Evolutionary conservation across 2,797 vertebrate genomes (phyloP), one percentile per base, ranked within the genome.

Genomic region (Poeciliopsis infans): DNA sequence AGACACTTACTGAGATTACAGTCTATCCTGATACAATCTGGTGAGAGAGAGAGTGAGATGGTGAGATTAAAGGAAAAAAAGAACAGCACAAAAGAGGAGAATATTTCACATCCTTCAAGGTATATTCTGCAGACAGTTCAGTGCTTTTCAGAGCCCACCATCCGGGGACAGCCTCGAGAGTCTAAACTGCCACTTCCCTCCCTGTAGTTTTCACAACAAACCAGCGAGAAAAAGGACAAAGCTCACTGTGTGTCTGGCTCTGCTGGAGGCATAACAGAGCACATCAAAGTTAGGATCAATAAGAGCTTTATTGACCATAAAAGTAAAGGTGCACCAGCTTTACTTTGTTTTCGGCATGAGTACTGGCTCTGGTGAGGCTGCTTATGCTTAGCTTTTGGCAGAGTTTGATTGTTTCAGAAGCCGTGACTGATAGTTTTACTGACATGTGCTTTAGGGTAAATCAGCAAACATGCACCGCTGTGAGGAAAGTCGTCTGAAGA

Each of bases 21-120:
- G 97, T 97, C 97, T 97, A 97, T 97, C 95, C 97, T 97, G 97
- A 98, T 97, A 97, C 97, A 98, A 97, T 98, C 97, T 98, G 97
- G 96, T 95, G 95, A 94, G 96, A 96, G 95, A 97, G 95, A 96
- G 95, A 97, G 96, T 95, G 96, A 96, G 94, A 97, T 97, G 96
- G 96, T 96, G 95, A 97, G 96, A 94, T 96, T 92, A 94, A 95
- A 95, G 93, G 85, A 91, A 92, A 92, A 83, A 70, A 86, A 86
- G 85, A 94, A 91, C 84, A 87, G 91, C 89, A 95, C 57, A 92
- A 88, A 90, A 91, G 93, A 92, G 86, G 84, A 94, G 91, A 92
- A 96, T 92, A 97, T 96, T 96, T 97, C 96, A 97, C 97, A 97
- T 98, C 97, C 97, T 98, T 98, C 97, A 98, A 96, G 95, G 97